Evolutionary conservation across 2,888 invertebrate species (phyloP), one percentile per base, ranked within the genome.

Genomic region (Rhynchonema sp.): DNA sequence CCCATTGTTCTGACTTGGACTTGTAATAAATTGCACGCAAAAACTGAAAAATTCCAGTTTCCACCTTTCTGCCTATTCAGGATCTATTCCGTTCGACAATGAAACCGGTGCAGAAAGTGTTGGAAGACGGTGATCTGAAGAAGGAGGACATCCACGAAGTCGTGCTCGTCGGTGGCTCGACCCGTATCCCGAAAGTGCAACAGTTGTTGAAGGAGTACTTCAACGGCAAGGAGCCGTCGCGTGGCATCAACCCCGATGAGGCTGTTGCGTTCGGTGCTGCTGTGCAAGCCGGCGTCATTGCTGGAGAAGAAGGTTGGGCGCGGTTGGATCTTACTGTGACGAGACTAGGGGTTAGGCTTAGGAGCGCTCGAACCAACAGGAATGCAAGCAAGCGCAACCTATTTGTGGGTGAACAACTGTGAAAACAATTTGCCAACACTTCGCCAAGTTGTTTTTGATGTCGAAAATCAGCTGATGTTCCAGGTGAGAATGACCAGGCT

Each of bases 61-160:
- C n/a, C n/a, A n/a, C n/a, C n/a, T n/a, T n/a, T n/a, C n/a, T n/a
- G n/a, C n/a, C n/a, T n/a, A 1, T 52, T 25, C 52, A 56, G 56
- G 79, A 79, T 66, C 68, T 79, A 57, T 79, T 79, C 78, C 83
- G 87, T 69, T 87, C 88, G 9, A 92, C 92, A 29, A 80, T 92
- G 79, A 89, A 90, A 75, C 91, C 91, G 2, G 91, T 94, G 9
- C 86, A 89, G 75, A 68, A 69, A 63, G 89, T 96, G 20, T 78
- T 99, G 71, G 92, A 94, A 75, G 98, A 99, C 77, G 89, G 92
- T n/a, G 94, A 94, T 74, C 86, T 98, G 84, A 88, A 88, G 79
- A 94, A 92, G 76, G 87, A 88, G 70, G 94, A 98, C 70, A 87
- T 99, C 49, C 87, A 96, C 75, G 98, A 99, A 77, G 94, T 99